A percentile compares a stretch with the other conserved stretches of the same genome.
Conservation (phyloP, 2,888 invertebrate species). For the Unio delphinus region DNA sequence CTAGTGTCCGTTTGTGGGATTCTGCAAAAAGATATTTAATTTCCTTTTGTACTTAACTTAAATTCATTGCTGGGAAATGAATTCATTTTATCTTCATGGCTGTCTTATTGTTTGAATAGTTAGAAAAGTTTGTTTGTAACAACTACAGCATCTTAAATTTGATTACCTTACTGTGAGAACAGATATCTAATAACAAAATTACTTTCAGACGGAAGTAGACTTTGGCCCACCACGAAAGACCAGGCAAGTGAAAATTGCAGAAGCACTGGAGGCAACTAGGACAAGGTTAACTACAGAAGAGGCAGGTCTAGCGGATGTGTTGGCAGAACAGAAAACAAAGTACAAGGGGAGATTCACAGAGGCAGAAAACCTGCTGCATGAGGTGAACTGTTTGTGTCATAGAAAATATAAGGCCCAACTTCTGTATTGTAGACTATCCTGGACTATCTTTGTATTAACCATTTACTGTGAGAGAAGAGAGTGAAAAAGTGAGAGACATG, state of each 20-base stretch:
- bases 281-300: slow-evolving; percentile 52
- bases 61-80: too few species aligned
- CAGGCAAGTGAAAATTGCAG: slow-evolving; percentile 49
- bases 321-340: slow-evolving; percentile 31
- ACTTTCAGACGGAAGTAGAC: slow-evolving; percentile 44
- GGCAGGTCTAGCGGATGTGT: slow-evolving; percentile 48
- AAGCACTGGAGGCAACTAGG: slow-evolving; percentile 43
- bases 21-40: too few species aligned
- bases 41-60: too few species aligned
- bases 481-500: too few species aligned
- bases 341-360: slow-evolving; percentile 51
- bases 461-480: too few species aligned
- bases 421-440: background rate
- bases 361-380: slow-evolving; percentile 51
- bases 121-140: too few species aligned
- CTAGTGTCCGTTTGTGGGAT: too few species aligned
- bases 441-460: too few species aligned
- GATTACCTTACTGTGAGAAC: too few species aligned
- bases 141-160: too few species aligned
- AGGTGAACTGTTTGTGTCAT: slow-evolving; percentile 34
- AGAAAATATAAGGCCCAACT: background rate
- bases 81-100: too few species aligned
- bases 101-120: too few species aligned
- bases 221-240: slow-evolving; percentile 45
- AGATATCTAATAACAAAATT: background rate